Percentiles rank a stretch among this genome's conserved stretches.
Conservation (phyloP, 2,113 vertebrate species). For the Gymnobelideus leadbeateri region DNA sequence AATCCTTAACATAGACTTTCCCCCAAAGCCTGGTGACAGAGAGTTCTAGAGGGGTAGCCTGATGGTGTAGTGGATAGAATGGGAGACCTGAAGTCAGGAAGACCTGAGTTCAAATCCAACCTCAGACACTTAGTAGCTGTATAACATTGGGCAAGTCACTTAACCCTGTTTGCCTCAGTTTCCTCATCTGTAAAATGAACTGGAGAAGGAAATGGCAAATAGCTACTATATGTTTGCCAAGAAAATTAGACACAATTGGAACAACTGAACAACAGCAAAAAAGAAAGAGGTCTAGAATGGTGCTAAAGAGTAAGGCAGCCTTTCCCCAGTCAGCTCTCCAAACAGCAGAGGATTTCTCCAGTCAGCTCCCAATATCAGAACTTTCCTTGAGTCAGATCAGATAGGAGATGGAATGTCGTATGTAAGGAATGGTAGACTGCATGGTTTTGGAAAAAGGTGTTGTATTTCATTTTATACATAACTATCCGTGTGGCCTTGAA, state of each 20-base stretch:
- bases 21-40: background rate
- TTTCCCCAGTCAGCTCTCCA: background rate
- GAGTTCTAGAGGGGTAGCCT: background rate
- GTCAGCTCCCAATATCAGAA: background rate
- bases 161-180: background rate
- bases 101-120: background rate
- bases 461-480: background rate
- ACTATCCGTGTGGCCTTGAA: background rate
- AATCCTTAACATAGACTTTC: background rate
- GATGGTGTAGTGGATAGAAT: background rate
- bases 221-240: background rate
- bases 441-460: background rate
- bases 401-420: background rate
- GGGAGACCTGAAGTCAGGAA: no score
- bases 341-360: background rate
- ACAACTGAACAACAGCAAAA: background rate
- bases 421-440: background rate
- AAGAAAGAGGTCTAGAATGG: background rate
- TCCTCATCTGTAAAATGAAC: background rate
- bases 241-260: background rate
- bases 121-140: background rate
- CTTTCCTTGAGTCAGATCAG: background rate
- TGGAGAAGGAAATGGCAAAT: background rate
- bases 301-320: background rate
- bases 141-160: background rate